A percentile compares a stretch with the other conserved stretches of the same genome.
phyloP scores from a whole-genome alignment of 2,888 invertebrate genomes.

The Phaedon cochleariae region DNA sequence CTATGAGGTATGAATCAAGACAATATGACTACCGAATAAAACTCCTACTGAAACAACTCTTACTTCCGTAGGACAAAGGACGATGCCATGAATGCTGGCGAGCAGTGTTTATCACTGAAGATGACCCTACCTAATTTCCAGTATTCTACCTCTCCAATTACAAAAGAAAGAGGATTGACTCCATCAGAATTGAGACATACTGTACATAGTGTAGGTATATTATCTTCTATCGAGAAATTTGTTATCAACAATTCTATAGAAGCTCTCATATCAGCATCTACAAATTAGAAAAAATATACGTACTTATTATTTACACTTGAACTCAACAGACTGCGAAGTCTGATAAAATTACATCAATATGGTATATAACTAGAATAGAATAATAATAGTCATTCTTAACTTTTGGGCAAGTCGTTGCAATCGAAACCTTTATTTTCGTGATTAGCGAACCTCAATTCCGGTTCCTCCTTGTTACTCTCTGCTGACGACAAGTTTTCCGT shows the following conservation, averaged over 20 bases:
- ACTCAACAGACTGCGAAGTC: slow-evolving; percentile 23
- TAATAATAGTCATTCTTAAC: slow-evolving; percentile 39
- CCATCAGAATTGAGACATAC: too few species aligned
- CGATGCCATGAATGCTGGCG: too few species aligned
- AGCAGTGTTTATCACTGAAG: too few species aligned
- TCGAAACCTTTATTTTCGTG: slow-evolving; percentile 45
- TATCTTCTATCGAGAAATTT: too few species aligned
- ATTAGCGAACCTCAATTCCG: slow-evolving; percentile 40
- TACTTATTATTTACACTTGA: slow-evolving; percentile 10
- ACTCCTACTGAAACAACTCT: too few species aligned
- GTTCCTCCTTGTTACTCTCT: slow-evolving; percentile 33
- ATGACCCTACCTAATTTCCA: too few species aligned
- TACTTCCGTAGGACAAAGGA: too few species aligned
- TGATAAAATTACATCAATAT: slow-evolving; percentile 14
- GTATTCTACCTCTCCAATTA: too few species aligned
- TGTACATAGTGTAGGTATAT: too few species aligned
- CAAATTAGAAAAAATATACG: slow-evolving; percentile 10
- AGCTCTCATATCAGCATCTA: background rate
- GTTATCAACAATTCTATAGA: background rate
- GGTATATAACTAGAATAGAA: slow-evolving; percentile 16
- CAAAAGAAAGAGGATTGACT: too few species aligned
- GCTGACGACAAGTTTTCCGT: slow-evolving; percentile 25
- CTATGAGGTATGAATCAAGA: too few species aligned
- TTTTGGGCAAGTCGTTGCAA: slow-evolving; percentile 33
- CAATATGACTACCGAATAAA: too few species aligned